Percentiles rank a stretch among this genome's conserved stretches.
phyloP scores from a whole-genome alignment of 1,140 invertebrate genomes.

The Galleria mellonella region DNA sequence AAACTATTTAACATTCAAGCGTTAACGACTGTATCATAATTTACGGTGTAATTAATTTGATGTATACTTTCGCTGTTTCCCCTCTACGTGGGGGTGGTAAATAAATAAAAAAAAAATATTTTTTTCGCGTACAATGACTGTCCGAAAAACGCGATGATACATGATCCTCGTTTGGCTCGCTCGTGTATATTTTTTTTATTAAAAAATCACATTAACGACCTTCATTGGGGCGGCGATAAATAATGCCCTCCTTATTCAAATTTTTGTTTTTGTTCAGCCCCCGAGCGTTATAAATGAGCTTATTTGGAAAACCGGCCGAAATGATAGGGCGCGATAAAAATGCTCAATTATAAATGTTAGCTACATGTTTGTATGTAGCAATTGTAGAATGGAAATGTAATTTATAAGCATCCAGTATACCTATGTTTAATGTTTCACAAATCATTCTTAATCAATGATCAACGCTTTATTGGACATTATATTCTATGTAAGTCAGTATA shows the following conservation, averaged over 20 bases:
- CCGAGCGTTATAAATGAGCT: slow-evolving; percentile 68
- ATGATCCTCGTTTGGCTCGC: slow-evolving; percentile 65
- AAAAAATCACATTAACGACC: slow-evolving; percentile 73
- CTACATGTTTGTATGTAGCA: too few relatives aligned
- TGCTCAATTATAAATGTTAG: slow-evolving; percentile 22
- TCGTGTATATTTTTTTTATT: slow-evolving; percentile 67
- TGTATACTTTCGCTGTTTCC: slow-evolving; percentile 40
- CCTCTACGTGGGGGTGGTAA: slow-evolving; percentile 17
- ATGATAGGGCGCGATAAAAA: slow-evolving; percentile 63
- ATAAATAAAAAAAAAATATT: slow-evolving; percentile 57
- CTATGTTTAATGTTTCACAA: too few relatives aligned
- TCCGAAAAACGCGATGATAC: slow-evolving; percentile 68
- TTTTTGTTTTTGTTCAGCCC: slow-evolving; percentile 69
- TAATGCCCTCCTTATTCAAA: slow-evolving; percentile 73
- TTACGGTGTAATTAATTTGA: slow-evolving; percentile 56
- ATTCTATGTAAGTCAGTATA: too few relatives aligned
- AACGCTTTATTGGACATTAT: too few relatives aligned
- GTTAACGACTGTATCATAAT: slow-evolving; percentile 11
- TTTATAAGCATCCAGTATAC: too few relatives aligned
- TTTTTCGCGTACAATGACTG: slow-evolving; percentile 66
- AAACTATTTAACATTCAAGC: slow-evolving; percentile 12
- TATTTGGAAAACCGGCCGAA: slow-evolving; percentile 62
- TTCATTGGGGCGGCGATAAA: slow-evolving; percentile 72
- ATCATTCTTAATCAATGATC: too few relatives aligned
- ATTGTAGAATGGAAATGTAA: too few relatives aligned